Percentiles rank a stretch among this genome's conserved stretches.
Conservation (phyloP, 2,113 vertebrate species). For the human (Homo sapiens) region DNA sequence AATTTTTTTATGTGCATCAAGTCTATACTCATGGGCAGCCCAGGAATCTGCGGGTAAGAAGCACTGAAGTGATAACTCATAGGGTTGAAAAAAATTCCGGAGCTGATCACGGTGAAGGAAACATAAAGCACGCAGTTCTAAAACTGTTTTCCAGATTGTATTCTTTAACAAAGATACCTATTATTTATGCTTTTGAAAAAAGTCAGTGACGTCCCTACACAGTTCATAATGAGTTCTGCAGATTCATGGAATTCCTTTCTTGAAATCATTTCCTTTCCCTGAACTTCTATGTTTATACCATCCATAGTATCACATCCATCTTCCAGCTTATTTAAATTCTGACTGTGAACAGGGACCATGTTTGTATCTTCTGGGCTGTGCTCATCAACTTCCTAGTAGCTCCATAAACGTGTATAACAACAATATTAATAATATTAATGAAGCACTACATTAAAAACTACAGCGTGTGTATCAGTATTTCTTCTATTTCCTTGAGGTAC, state of each 20-base stretch:
- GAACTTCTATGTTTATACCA: constrained; percentile 42
- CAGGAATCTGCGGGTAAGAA: neutral
- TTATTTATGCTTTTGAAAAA: constrained; percentile 67
- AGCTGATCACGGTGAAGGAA: constrained; percentile 25
- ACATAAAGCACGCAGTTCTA: neutral
- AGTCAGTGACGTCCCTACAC: neutral
- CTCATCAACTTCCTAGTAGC: constrained; percentile 11
- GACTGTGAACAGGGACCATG: neutral
- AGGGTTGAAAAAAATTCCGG: neutral
- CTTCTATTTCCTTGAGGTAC: neutral
- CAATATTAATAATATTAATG: constrained; percentile 46
- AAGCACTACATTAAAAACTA: constrained; percentile 17
- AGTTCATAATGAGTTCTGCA: constrained; percentile 73
- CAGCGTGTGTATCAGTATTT: neutral
- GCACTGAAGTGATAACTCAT: neutral
- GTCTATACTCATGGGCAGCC: neutral
- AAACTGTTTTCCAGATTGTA: constrained; percentile 70
- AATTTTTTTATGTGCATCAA: neutral
- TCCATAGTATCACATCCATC: constrained; percentile 2
- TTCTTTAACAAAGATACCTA: constrained; percentile 66
- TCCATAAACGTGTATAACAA: neutral
- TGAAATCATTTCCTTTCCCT: constrained; percentile 71
- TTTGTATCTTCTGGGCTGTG: constrained; percentile 42
- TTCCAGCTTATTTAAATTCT: constrained; percentile 54
- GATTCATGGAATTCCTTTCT: constrained; percentile 69